Evolutionary conservation across 2,113 vertebrate species (phyloP), one percentile per base, ranked within the genome.

Genomic region (Nyctibius bracteatus): DNA sequence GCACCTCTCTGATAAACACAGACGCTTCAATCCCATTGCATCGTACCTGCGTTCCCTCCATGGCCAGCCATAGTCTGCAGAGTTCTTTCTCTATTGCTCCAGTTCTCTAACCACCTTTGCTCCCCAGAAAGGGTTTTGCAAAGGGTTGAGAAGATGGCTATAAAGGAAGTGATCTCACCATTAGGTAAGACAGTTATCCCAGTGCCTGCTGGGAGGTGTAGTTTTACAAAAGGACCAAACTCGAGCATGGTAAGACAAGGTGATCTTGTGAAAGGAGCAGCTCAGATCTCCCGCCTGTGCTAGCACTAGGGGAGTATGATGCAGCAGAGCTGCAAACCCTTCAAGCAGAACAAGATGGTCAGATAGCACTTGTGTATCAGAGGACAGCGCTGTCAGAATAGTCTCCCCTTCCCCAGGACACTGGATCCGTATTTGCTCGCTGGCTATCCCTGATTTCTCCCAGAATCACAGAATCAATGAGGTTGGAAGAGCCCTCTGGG

Each of bases 141-240:
- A 93, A 96, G 96, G 77, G 81, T 66, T 77, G 70, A 1, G 25
- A 81, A 90, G 49, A 90, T 55, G 81, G 91, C 68, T 14, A 22
- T 21, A 58, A 61, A 91, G 98, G 97, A 98, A 97, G 95, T 95
- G 94, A 95, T 12, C 93, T 84, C 83, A 88, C 6, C 13, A 51
- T n/a, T 47, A 63, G 37, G 66, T 5, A 44, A 18, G 21, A 41
- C 52, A 31, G 86, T 13, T 25, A 25, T 25, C 86, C 88, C 3
- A 15, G 13, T 79, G 98, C 95, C 97, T 98, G 84, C 97, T 98
- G 98, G 98, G 98, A 98, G 84, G 71, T 94, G 98, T 95, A 98
- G 98, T 98, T 96, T 87, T 16, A 52, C 21, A 30, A 13, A 39
- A 12, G 1, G 27, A 28, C 35, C 49, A 5, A 66, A 83, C n/a